These are phyloP conservation scores for Telenomus remus DNA, from an alignment of 1,140 invertebrate species.

Conservation along the genomic window DNA sequence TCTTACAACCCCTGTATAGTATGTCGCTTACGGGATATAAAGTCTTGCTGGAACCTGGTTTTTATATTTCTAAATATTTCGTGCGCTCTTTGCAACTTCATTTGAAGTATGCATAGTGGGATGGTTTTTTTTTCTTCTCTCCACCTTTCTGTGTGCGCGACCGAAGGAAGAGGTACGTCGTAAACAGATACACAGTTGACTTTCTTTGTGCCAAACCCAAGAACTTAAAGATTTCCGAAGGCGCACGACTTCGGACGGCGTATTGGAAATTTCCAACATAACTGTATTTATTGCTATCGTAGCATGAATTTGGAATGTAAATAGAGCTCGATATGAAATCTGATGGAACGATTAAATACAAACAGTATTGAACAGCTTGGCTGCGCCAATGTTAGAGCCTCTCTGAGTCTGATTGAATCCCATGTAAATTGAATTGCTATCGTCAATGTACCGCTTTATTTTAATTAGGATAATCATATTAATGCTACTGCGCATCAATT, in stretches of 20 bases:
- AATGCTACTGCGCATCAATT: conserved; percentile 34
- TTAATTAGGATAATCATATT: conserved; percentile 55
- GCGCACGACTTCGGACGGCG: conserved; percentile 44
- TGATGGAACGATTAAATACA: conserved; percentile 58
- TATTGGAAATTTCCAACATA: conserved; percentile 55
- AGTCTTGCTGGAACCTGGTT: conserved; percentile 35
- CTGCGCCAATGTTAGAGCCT: conserved; percentile 19
- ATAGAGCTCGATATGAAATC: conserved; percentile 55
- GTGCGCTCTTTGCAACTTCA: conserved; percentile 36
- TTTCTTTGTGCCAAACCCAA: conserved; percentile 38
- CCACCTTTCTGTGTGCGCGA: conserved; percentile 7
- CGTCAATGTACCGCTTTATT: conserved; percentile 38
- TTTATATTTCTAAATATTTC: conserved; percentile 53
- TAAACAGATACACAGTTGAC: conserved; percentile 38
- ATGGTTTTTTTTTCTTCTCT: neutral
- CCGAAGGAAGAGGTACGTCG: conserved; percentile 36
- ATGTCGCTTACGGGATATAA: conserved; percentile 36
- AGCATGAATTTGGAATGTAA: conserved; percentile 58
- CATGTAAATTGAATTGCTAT: conserved; percentile 55
- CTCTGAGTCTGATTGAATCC: conserved; percentile 57
- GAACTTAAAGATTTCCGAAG: conserved; percentile 34
- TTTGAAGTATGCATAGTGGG: conserved; percentile 19
- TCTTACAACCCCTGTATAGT: conserved; percentile 46
- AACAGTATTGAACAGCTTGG: conserved; percentile 55
- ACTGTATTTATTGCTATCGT: conserved; percentile 57